Evolutionary conservation across 2,113 vertebrate species (phyloP), one percentile per base, ranked within the genome.

Genomic region (Macquaria ambigua): DNA sequence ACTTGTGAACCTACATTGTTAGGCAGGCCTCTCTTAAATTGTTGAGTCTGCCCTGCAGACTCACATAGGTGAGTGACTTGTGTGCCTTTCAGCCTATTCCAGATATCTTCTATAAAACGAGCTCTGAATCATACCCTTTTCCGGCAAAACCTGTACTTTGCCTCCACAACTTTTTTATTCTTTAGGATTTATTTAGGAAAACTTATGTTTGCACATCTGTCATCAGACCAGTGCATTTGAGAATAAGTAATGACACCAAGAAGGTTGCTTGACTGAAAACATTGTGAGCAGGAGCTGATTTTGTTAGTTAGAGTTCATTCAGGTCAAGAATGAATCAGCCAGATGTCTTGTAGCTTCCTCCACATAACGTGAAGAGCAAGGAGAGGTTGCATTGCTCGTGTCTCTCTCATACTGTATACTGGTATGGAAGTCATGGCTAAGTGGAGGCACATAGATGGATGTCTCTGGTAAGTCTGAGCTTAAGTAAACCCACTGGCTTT

Each of bases 301-400:
- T 76, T 56, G 25, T 78, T 64, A 18, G 31, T 67, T 11, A 59
- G 28, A 75, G 48, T 72, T 90, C 8, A 64, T 71, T 62, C 6
- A 23, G 78, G n/a, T 74, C 62, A 85, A 76, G 21, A 74, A 83
- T 87, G 69, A 71, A 76, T 81, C 77, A 83, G 18, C 63, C 15
- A 15, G 58, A 69, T 69, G 56, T 82, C 16, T 59, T 55, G 25
- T 7, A 4, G 21, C 43, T 12, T 69, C 23, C 21, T 76, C 16
- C 56, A 62, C 43, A 43, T 46, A 4, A 41, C 2, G 0, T 66
- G 67, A 43, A 15, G 23, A 53, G 25, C 67, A 74, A 66, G 39
- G 11, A 39, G 43, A 76, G 4, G 0, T 2, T 41, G 23, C 31
- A 31, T n/a, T 5, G 43, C 34, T 59, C 1, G 16, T 34, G 41